Evolutionary conservation across 2,797 vertebrate species (phyloP).

Genomic region (Onychomys leucogaster): DNA sequence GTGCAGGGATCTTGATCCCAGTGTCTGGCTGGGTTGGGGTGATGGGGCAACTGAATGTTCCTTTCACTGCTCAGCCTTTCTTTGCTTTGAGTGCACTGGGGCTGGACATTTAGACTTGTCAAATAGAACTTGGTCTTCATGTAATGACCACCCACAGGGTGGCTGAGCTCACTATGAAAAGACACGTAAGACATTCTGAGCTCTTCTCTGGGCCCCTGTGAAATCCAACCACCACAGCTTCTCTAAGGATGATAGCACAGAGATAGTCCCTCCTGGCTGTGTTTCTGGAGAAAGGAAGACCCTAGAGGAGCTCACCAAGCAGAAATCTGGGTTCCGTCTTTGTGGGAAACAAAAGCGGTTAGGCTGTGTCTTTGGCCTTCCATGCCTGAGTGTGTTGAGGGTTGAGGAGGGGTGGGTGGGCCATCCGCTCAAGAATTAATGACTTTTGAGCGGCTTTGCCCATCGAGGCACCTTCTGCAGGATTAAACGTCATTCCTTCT

Average conservation of each 20-base stretch:
- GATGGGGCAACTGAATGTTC: background rate
- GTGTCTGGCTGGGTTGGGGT: background rate
- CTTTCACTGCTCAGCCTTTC: background rate
- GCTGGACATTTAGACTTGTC: constrained; percentile 34
- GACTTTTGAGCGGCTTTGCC: constrained; percentile 51
- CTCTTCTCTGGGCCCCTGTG: constrained; percentile 62
- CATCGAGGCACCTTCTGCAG: constrained; percentile 78
- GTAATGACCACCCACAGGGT: background rate
- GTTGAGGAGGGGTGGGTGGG: constrained; percentile 12
- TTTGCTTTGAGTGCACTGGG: background rate
- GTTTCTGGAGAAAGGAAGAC: constrained; percentile 7
- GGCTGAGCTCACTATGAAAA: background rate
- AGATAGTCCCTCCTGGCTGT: background rate
- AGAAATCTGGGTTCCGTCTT: background rate
- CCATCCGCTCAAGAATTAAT: constrained; percentile 62
- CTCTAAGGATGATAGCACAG: constrained; percentile 2
- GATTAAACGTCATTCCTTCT: constrained; percentile 80
- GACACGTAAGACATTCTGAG: background rate
- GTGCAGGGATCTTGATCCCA: background rate
- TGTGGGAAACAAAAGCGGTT: background rate
- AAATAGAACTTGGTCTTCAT: background rate
- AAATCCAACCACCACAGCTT: background rate
- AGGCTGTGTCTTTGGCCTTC: background rate
- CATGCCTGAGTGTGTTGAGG: background rate
- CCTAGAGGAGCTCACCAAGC: fast-evolving